phyloP scores from a whole-genome alignment of 2,888 invertebrate genomes.

The Hedychridium roseum region DNA sequence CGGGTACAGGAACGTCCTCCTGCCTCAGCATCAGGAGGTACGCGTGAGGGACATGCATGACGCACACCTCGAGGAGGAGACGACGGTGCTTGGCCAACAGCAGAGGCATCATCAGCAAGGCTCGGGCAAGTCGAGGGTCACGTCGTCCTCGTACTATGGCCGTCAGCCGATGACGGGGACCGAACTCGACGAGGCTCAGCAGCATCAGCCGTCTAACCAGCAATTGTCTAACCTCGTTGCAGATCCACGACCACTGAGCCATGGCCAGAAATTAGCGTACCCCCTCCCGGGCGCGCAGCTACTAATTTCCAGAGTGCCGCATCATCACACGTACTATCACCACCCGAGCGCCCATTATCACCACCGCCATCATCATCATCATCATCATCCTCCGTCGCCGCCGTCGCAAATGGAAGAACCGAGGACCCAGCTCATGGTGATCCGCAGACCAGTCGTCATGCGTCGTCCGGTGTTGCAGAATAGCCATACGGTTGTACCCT shows the following conservation, averaged over 20 bases:
- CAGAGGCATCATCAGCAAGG: constrained; percentile 21
- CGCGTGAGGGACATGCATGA: constrained; percentile 32
- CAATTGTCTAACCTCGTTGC: constrained; percentile 59
- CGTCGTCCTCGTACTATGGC: constrained; percentile 16
- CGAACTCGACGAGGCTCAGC: constrained; percentile 39
- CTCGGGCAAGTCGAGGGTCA: constrained; percentile 1
- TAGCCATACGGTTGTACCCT: constrained; percentile 20
- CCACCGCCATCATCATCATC: constrained; percentile 26
- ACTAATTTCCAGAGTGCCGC: constrained; percentile 42
- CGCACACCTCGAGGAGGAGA: constrained; percentile 29
- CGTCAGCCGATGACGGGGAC: constrained; percentile 33
- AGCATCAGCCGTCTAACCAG: constrained; percentile 46
- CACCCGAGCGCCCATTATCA: constrained; percentile 27
- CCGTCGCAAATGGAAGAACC: constrained; percentile 30
- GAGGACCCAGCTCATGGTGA: constrained; percentile 47
- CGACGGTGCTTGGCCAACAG: constrained; percentile 17
- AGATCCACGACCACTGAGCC: constrained; percentile 54
- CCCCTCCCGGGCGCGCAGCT: constrained; percentile 37
- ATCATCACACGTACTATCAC: constrained; percentile 37
- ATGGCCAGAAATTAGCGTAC: constrained; percentile 47
- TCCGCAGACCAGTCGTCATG: constrained; percentile 41
- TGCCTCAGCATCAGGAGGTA: constrained; percentile 26
- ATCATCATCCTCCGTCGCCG: constrained; percentile 8
- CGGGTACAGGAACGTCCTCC: constrained; percentile 11
- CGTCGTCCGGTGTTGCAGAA: constrained; percentile 43